Base-by-base conservation (phyloP, 2,888 invertebrate genomes). In the Caradrina kadenii region DNA sequence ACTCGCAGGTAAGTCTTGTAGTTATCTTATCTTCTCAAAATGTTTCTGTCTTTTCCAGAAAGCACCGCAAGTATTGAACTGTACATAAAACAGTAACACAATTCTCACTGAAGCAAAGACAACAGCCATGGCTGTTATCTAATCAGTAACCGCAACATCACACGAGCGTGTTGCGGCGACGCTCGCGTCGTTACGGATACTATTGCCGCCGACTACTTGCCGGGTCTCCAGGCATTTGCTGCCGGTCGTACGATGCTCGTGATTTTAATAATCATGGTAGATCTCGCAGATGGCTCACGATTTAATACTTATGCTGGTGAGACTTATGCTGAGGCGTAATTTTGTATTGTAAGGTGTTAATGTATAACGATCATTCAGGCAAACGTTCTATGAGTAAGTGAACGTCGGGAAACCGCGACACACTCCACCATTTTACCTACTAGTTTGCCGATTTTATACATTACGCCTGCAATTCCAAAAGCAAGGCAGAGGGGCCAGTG, bases 121-220 rank as follows among this genome's bases (percentile, higher is more conserved):
- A n/a, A 11, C 42, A 45, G 59, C 13, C 11, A 60, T 56, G 15
- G 60, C 52, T 69, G 63, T 64, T 69, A 64, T 76, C 76, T 64
- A 21, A 52, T 49, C 52, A 53, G 50, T 42, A 35, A 48, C 48
- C 76, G 63, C 69, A 76, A 15, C 26, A 21, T 55, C 61, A 56
- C 63, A 45, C 59, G 45, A 35, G 53, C 42, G 53, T 5, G 45
- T 49, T 22, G 59, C 26, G 26, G 42, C 59, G 7, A 21, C 19
- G 2, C 19, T 35, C 11, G 50, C 8, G 17, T 22, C 39, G 48
- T 55, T 19, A 19, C 74, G 66, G 59, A 59, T 26, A 45, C 31
- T 42, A 52, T 48, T 45, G n/a, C 31, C 4, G 53, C 54, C 26
- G 17, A 21, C 45, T 8, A 26, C 17, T 55, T 19, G 17, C 2